Percentiles rank a stretch among this genome's conserved stretches.
Conservation (phyloP, 2,888 invertebrate genomes). For the Gastracanthus pulcherrimus region DNA sequence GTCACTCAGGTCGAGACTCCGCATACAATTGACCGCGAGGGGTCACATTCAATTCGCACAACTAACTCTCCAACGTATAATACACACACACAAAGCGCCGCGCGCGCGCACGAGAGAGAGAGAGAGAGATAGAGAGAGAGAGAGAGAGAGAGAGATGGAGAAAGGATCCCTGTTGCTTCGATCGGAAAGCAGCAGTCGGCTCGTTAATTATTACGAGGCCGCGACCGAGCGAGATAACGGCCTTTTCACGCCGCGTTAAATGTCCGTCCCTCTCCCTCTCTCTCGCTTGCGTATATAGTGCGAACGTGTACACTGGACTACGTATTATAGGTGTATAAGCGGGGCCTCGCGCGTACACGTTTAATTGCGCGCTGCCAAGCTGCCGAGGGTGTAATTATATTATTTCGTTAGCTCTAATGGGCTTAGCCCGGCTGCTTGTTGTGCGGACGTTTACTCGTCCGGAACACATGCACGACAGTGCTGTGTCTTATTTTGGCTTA, state of each 20-base stretch:
- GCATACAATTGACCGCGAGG: too few species aligned
- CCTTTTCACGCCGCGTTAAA: slow-evolving; percentile 23
- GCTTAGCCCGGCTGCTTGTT: neutral
- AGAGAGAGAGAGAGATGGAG: neutral
- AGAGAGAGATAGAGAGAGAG: too few species aligned
- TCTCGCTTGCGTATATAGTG: neutral
- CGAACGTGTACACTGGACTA: neutral
- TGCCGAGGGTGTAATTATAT: neutral
- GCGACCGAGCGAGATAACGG: slow-evolving; percentile 13
- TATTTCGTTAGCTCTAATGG: neutral
- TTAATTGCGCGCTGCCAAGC: neutral
- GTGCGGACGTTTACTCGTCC: too few species aligned
- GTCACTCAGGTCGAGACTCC: too few species aligned
- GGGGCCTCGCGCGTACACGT: too few species aligned
- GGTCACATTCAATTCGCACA: too few species aligned
- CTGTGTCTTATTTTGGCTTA: too few species aligned
- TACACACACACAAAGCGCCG: too few species aligned
- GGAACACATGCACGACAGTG: too few species aligned
- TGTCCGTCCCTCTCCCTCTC: neutral
- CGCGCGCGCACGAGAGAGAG: neutral
- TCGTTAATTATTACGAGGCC: slow-evolving; percentile 26
- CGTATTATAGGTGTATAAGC: neutral
- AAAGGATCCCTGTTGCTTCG: neutral
- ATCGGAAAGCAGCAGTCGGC: slow-evolving; percentile 21
- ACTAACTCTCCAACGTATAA: too few species aligned